Evolutionary conservation across 2,888 invertebrate species (phyloP), one percentile per base, ranked within the genome.

Genomic region (Sylvicola cinctus): DNA sequence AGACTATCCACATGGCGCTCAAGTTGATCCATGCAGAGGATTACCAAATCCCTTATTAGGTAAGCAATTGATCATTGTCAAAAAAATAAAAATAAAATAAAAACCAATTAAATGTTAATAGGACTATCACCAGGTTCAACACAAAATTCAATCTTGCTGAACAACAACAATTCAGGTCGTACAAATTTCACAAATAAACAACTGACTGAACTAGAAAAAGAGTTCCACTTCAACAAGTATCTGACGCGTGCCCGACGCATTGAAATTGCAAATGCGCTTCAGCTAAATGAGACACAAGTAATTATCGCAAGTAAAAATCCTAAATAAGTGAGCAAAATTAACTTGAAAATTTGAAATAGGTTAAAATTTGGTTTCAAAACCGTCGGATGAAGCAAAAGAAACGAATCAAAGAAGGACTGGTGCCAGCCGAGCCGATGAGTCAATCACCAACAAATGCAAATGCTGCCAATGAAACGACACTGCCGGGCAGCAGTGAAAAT

Each of bases 141-240:
- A 6, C 33, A 27, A 20, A 27, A 34, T n/a, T 29, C 38, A 11
- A 28, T 39, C 11, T 51, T 62, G 31, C 63, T 59, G 41, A 62
- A 61, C 39, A 50, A 66, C 43, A 84, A 83, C 62, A 80, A 79
- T 62, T 84, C 87, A 11, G 93, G 93, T 25, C 69, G 98, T 35
- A 98, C 98, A 27, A 98, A 98, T 63, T 98, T 98, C 65, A 95
- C 95, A 44, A 98, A 96, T 61, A 96, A 96, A 60, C 98, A 98
- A 58, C 72, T 98, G 42, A 98, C 96, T 3, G 98, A 98, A 60
- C 68, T 98, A 43, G 98, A 98, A 58, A 98, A 98, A 55, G 96
- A 98, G 60, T 98, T 96, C 63, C 96, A 96, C 59, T 96, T 93
- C 62, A 95, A 95, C 65, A 95, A 93, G 62, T 98, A 98, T 65